A percentile compares a stretch with the other conserved stretches of the same genome.
Conservation (phyloP, 2,113 vertebrate species). For the Parotia lawesii region DNA sequence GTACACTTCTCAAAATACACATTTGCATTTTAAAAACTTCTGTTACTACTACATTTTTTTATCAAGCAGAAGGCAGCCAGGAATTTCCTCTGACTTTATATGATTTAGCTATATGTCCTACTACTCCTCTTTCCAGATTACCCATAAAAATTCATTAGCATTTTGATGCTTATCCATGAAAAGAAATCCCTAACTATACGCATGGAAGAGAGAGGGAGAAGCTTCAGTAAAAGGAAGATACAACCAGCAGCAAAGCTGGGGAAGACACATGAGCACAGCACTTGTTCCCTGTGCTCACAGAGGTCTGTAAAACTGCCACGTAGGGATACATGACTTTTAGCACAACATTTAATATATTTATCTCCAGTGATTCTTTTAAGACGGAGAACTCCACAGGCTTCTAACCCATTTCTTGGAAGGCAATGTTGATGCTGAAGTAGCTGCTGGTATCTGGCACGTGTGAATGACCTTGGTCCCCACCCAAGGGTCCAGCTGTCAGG, state of each 20-base stretch:
- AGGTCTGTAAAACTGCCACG: not conserved
- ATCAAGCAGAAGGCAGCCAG: not conserved
- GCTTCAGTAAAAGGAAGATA: not conserved
- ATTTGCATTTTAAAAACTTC: not conserved
- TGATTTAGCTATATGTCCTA: not conserved
- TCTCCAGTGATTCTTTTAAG: not conserved
- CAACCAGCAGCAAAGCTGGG: not conserved
- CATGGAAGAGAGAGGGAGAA: not conserved
- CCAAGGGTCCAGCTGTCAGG: accelerated
- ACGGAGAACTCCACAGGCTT: not conserved
- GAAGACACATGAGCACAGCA: not conserved
- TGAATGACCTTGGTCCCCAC: not conserved
- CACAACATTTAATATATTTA: not conserved
- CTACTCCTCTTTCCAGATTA: not conserved
- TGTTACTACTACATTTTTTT: not conserved
- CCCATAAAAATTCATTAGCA: not conserved
- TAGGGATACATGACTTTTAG: not conserved
- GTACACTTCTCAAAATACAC: not conserved
- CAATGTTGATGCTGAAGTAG: not conserved
- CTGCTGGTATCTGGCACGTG: not conserved
- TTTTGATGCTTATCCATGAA: not conserved
- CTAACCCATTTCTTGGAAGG: not conserved
- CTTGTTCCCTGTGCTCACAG: not conserved
- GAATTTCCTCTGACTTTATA: not conserved
- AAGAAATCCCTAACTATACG: not conserved